phyloP scores from a whole-genome alignment of 2,888 invertebrate species.

The Anoncus sp. region DNA sequence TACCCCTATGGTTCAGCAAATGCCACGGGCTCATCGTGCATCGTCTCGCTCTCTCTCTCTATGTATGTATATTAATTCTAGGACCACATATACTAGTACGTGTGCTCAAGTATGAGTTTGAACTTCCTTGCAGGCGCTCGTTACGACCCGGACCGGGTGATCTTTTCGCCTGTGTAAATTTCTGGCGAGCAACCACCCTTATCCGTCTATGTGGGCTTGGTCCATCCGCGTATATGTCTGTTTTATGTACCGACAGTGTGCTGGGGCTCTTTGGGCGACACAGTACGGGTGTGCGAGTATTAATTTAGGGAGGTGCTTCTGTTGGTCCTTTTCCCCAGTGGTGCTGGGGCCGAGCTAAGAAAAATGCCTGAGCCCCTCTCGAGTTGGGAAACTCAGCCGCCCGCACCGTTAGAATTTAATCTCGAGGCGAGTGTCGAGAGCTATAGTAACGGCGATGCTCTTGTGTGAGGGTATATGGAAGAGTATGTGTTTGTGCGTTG shows the following conservation, averaged over 20 bases:
- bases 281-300: conserved; percentile 73
- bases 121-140: conserved; percentile 62
- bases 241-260: conserved; percentile 41
- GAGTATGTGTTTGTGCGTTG: conserved; percentile 48
- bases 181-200: conserved; percentile 41
- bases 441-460: conserved; percentile 37
- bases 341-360: conserved; percentile 78
- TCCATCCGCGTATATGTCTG: conserved; percentile 30
- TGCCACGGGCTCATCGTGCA: conserved; percentile 51
- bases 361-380: conserved; percentile 76
- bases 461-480: conserved; percentile 25
- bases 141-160: conserved; percentile 56
- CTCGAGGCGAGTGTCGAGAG: conserved; percentile 70
- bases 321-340: conserved; percentile 66
- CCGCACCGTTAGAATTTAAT: conserved; percentile 81
- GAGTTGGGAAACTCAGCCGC: conserved; percentile 49
- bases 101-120: conserved; percentile 23
- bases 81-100: conserved; percentile 41
- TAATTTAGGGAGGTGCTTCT: conserved; percentile 78
- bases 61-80: conserved; percentile 59
- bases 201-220: conserved; percentile 33
- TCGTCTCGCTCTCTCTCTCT: conserved; percentile 45
- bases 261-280: conserved; percentile 41
- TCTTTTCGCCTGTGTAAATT: conserved; percentile 59
- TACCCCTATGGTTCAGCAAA: conserved; percentile 58